Conservation (phyloP, 2,888 invertebrate species). For the Asteroscopus sphinx region DNA sequence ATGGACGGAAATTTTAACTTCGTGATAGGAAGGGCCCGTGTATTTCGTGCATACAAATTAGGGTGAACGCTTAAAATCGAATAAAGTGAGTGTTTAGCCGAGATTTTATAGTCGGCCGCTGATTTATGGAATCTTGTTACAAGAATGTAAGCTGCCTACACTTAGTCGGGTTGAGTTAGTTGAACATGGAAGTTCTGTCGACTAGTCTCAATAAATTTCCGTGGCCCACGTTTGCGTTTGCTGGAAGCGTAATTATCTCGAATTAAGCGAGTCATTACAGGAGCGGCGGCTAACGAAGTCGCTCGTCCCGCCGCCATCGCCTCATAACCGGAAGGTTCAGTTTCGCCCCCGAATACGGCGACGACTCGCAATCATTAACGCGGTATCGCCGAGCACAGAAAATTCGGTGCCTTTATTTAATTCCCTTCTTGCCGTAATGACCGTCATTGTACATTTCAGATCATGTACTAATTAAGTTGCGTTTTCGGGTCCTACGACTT, state of each 20-base stretch:
- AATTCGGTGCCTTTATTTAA: slow-evolving; percentile 75
- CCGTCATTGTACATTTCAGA: slow-evolving; percentile 67
- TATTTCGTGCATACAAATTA: slow-evolving; percentile 82
- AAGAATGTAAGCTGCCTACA: slow-evolving; percentile 72
- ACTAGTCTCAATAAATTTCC: slow-evolving; percentile 78
- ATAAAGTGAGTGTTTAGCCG: slow-evolving; percentile 77
- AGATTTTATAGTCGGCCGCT: slow-evolving; percentile 71
- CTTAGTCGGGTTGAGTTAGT: slow-evolving; percentile 66
- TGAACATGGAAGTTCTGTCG: slow-evolving; percentile 65
- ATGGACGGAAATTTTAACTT: slow-evolving; percentile 84
- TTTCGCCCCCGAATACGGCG: slow-evolving; percentile 77
- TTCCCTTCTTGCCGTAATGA: slow-evolving; percentile 68
- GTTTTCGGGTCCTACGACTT: slow-evolving; percentile 59
- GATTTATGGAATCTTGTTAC: slow-evolving; percentile 76
- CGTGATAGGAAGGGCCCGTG: slow-evolving; percentile 83
- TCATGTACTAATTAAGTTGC: slow-evolving; percentile 68
- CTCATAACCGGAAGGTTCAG: slow-evolving; percentile 84
- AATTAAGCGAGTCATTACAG: slow-evolving; percentile 86
- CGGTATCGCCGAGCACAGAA: slow-evolving; percentile 72
- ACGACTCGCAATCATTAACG: slow-evolving; percentile 75
- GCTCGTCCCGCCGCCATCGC: slow-evolving; percentile 66
- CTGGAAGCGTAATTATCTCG: slow-evolving; percentile 84
- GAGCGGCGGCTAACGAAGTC: slow-evolving; percentile 80
- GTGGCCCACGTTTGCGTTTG: slow-evolving; percentile 77
- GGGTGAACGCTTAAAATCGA: slow-evolving; percentile 75